A percentile compares a stretch with the other conserved stretches of the same genome.
These are phyloP conservation scores for Notiomystis cincta DNA, from an alignment of 2,113 vertebrate genomes.

Conservation along the genomic window DNA sequence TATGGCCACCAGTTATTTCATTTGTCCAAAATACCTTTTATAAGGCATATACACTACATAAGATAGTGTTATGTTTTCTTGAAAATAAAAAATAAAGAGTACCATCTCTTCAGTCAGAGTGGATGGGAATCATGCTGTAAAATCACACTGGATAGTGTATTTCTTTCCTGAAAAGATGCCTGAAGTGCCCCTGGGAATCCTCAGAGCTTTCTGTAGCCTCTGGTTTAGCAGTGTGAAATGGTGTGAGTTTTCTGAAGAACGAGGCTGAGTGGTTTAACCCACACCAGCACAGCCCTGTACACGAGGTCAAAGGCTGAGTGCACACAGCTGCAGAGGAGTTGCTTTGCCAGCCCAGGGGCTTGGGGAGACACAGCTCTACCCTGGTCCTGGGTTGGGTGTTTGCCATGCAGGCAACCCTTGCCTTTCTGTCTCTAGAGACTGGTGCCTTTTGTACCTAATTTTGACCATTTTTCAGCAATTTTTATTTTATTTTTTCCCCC, in stretches of 20 bases:
- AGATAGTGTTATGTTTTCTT: not conserved
- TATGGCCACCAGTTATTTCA: not conserved
- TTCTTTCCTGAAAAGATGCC: not conserved
- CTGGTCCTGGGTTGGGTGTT: not conserved
- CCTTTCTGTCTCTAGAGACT: not conserved
- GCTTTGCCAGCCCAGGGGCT: not conserved
- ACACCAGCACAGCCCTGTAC: not conserved
- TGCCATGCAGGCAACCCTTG: not conserved
- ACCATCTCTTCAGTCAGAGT: not conserved
- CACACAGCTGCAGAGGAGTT: not conserved
- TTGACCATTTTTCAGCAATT: not conserved
- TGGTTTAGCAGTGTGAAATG: not conserved
- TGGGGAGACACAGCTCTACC: not conserved
- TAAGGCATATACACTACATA: not conserved
- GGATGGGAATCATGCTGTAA: not conserved
- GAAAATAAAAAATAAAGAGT: not conserved
- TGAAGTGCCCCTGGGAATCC: not conserved
- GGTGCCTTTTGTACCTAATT: not conserved
- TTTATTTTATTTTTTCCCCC: accelerated
- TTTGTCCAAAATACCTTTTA: not conserved
- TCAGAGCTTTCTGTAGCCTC: not conserved
- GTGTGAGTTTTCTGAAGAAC: not conserved
- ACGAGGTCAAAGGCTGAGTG: not conserved
- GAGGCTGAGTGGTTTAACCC: not conserved
- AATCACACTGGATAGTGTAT: not conserved